Percentiles rank a stretch among this genome's conserved stretches.
Evolutionary conservation across 2,888 invertebrate species (phyloP).

Genomic region (Yponomeuta sedellus): DNA sequence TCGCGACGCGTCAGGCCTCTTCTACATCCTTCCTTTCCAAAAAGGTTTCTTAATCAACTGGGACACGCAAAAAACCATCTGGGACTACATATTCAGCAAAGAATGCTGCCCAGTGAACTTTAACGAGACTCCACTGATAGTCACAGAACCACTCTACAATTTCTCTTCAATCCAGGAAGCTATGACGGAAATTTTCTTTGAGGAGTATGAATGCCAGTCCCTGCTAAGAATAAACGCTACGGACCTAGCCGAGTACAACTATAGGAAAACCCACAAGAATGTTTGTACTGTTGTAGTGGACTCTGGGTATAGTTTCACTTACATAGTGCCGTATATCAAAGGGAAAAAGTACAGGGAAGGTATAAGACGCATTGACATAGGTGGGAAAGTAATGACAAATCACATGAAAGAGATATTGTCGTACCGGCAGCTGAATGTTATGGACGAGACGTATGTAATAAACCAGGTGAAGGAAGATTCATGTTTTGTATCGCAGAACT

Average conservation of each 20-base stretch:
- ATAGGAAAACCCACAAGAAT: conserved; percentile 73
- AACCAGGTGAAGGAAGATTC: conserved; percentile 99
- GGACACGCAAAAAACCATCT: conserved; percentile 96
- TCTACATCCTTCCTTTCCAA: conserved; percentile 95
- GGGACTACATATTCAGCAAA: conserved; percentile 96
- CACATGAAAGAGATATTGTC: conserved; percentile 98
- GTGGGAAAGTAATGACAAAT: conserved; percentile 97
- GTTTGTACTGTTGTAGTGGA: conserved; percentile 91
- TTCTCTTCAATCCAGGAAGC: conserved; percentile 95
- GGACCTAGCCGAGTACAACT: conserved; percentile 85
- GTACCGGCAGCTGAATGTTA: conserved; percentile 96
- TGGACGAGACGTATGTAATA: conserved; percentile 99
- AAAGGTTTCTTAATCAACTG: conserved; percentile 97
- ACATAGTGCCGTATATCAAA: conserved; percentile 93
- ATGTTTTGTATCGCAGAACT: conserved; percentile 93
- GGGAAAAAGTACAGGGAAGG: conserved; percentile 81
- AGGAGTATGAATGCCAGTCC: conserved; percentile 94
- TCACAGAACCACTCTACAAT: conserved; percentile 97
- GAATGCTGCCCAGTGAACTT: conserved; percentile 88
- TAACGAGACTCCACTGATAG: conserved; percentile 85
- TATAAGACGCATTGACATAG: conserved; percentile 92
- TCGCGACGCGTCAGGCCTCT: conserved; percentile 95
- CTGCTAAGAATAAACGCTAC: conserved; percentile 88
- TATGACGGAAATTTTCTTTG: conserved; percentile 97
- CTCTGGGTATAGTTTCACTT: conserved; percentile 96